These are phyloP conservation scores for Polietes domitor DNA, from an alignment of 2,888 invertebrate genomes.

Conservation along the genomic window DNA sequence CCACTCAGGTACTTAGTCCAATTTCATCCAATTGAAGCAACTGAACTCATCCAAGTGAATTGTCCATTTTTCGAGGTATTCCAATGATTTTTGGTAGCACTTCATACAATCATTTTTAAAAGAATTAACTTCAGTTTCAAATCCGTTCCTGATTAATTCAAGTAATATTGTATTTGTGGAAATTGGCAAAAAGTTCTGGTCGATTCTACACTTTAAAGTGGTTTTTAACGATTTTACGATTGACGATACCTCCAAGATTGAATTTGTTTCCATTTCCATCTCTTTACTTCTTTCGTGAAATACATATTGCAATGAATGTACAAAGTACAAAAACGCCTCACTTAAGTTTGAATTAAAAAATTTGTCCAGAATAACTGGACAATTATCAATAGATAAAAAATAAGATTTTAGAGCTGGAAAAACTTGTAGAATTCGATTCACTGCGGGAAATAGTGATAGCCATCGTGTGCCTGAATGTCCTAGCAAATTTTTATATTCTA, in stretches of 20 bases:
- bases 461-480: slow-evolving; percentile 42
- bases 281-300: slow-evolving; percentile 39
- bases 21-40: background rate
- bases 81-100: slow-evolving; percentile 37
- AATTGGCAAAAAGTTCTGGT: background rate
- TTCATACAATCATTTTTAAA: slow-evolving; percentile 28
- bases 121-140: background rate
- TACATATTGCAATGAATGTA: slow-evolving; percentile 37
- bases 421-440: slow-evolving; percentile 43
- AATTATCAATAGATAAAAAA: slow-evolving; percentile 23
- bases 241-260: slow-evolving; percentile 37
- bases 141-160: background rate
- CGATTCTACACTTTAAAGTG: background rate
- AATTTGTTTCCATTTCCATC: slow-evolving; percentile 44
- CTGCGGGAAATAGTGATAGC: slow-evolving; percentile 39
- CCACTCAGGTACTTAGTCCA: background rate
- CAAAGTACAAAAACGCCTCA: slow-evolving; percentile 42
- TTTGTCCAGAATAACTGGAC: background rate
- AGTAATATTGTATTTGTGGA: background rate
- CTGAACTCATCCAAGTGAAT: slow-evolving; percentile 12
- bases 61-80: slow-evolving; percentile 27
- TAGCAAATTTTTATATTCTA: slow-evolving; percentile 33
- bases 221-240: slow-evolving; percentile 34
- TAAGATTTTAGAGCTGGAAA: slow-evolving; percentile 42
- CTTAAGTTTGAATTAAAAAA: slow-evolving; percentile 50